phyloP scores from a whole-genome alignment of 2,797 vertebrate genomes.

The Hylomyscus alleni region DNA sequence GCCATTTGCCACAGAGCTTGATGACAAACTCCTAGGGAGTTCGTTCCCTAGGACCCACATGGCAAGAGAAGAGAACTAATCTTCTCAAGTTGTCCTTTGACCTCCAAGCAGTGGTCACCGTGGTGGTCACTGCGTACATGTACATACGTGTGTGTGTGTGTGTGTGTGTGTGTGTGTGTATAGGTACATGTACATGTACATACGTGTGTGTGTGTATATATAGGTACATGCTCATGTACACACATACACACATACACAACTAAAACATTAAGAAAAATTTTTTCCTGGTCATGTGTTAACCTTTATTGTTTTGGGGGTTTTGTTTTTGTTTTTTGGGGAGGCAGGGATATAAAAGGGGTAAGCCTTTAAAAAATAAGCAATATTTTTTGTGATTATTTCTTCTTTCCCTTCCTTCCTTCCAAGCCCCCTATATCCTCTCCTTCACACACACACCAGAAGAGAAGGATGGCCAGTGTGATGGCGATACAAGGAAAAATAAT shows the following conservation, averaged over 20 bases:
- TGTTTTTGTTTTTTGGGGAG: too few relatives aligned
- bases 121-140: neutral
- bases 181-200: neutral
- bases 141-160: neutral
- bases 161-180: too few relatives aligned
- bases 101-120: neutral
- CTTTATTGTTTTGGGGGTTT: too few relatives aligned
- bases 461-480: neutral
- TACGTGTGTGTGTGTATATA: neutral
- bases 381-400: too few relatives aligned
- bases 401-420: too few relatives aligned
- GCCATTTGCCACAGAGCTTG: neutral
- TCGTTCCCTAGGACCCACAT: neutral
- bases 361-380: too few relatives aligned
- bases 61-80: neutral
- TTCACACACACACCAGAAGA: neutral
- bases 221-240: neutral
- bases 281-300: too few relatives aligned
- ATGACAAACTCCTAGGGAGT: too few relatives aligned
- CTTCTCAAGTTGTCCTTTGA: neutral
- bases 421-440: too few relatives aligned
- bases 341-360: too few relatives aligned
- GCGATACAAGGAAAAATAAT: neutral
- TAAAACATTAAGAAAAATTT: too few relatives aligned
- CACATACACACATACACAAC: neutral